These are phyloP conservation scores for Cardinalis cardinalis DNA, from an alignment of 2,113 vertebrate genomes.

Conservation along the genomic window DNA sequence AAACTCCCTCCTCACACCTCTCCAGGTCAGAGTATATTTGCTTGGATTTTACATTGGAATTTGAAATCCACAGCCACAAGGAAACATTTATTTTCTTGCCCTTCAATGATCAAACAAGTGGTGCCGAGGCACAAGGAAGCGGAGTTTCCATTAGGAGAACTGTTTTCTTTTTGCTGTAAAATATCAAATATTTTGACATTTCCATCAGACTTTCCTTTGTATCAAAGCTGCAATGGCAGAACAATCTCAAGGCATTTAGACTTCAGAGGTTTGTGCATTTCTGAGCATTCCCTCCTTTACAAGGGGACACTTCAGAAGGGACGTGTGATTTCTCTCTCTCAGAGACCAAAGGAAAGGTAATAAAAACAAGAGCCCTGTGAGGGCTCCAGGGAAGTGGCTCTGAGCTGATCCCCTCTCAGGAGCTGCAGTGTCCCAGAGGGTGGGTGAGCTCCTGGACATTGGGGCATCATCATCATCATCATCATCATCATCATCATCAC, in stretches of 20 bases:
- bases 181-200: constrained; percentile 70
- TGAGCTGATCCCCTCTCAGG: background rate
- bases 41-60: constrained; percentile 46
- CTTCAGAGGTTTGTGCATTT: constrained; percentile 11
- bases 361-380: background rate
- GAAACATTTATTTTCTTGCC: constrained; percentile 65
- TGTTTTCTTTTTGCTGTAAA: constrained; percentile 57
- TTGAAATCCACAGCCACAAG: constrained; percentile 38
- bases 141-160: constrained; percentile 50
- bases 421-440: fast-evolving
- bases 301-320: constrained; percentile 43
- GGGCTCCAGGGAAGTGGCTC: background rate
- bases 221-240: constrained; percentile 54
- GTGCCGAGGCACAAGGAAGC: constrained; percentile 2
- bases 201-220: constrained; percentile 59
- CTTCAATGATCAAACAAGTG: constrained; percentile 64
- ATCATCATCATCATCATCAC: background rate
- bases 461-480: background rate
- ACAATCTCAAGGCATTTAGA: constrained; percentile 54
- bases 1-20: background rate
- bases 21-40: background rate
- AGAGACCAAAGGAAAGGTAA: background rate
- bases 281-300: background rate
- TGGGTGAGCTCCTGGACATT: fast-evolving
- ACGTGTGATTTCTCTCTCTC: background rate